These are phyloP conservation scores for Desoria tigrina DNA, from an alignment of 2,888 invertebrate species.

Conservation along the genomic window DNA sequence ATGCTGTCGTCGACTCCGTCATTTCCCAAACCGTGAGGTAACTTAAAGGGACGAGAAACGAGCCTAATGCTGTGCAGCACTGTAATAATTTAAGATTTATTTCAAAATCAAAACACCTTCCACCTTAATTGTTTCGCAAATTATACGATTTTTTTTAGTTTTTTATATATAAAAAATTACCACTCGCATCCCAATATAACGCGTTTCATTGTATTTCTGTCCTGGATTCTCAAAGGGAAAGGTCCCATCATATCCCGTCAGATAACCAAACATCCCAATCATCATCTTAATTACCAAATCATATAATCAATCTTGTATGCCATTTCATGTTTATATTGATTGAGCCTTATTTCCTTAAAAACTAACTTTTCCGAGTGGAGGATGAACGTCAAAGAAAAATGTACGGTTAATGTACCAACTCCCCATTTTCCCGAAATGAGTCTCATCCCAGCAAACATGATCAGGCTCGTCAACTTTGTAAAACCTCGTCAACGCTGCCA, in stretches of 20 bases:
- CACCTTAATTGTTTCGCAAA: not conserved
- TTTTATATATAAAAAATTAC: conserved; percentile 62
- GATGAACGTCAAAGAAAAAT: conserved; percentile 98
- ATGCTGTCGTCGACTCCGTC: conserved; percentile 77
- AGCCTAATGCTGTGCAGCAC: conserved; percentile 89
- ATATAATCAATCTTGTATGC: conserved; percentile 6
- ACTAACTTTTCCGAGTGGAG: conserved; percentile 87
- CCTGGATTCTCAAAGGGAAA: conserved; percentile 95
- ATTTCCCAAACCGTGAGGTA: conserved; percentile 87
- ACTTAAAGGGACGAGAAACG: conserved; percentile 79
- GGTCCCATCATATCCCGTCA: conserved; percentile 90
- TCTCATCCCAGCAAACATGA: conserved; percentile 98
- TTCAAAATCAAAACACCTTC: not conserved
- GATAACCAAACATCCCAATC: conserved; percentile 84
- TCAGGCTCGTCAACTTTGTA: conserved; percentile 88
- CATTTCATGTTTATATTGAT: conserved; percentile 2
- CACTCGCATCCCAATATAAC: conserved; percentile 89
- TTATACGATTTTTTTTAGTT: conserved; percentile 1
- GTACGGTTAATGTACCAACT: conserved; percentile 97
- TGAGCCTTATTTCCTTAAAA: not conserved
- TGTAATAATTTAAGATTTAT: conserved; percentile 62
- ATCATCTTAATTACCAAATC: conserved; percentile 73
- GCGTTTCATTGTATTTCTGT: conserved; percentile 85
- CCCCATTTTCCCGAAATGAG: conserved; percentile 98
- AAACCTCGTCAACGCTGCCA: conserved; percentile 76